phyloP scores from a whole-genome alignment of 2,113 vertebrate genomes.

The Amphilophus citrinellus region DNA sequence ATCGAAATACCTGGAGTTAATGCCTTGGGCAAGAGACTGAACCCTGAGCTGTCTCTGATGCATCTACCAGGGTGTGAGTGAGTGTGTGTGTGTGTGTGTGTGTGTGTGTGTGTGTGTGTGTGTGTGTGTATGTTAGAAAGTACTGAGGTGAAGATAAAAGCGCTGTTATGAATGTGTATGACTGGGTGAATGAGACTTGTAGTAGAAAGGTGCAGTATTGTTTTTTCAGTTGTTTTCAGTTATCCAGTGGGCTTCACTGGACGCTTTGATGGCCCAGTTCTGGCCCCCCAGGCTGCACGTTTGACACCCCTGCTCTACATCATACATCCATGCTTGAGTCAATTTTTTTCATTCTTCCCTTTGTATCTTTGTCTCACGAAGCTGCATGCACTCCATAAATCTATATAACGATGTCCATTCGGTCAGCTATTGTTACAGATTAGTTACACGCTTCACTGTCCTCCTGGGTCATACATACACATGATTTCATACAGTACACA shows the following conservation, averaged over 20 bases:
- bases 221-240: too few relatives aligned
- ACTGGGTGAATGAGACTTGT: too few relatives aligned
- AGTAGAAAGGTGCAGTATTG: too few relatives aligned
- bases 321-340: not conserved
- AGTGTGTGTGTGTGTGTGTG: too few relatives aligned
- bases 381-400: not conserved
- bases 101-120: too few relatives aligned
- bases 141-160: too few relatives aligned
- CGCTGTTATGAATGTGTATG: too few relatives aligned
- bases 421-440: conserved; percentile 3
- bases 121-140: too few relatives aligned
- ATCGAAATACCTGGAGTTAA: too few relatives aligned
- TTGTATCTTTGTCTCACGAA: not conserved
- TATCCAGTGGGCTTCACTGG: not conserved
- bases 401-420: not conserved
- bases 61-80: too few relatives aligned
- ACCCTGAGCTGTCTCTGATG: too few relatives aligned
- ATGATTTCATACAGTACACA: not conserved
- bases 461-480: not conserved
- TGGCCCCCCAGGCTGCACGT: not conserved
- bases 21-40: too few relatives aligned
- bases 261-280: not conserved
- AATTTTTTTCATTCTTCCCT: not conserved
- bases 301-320: conserved; percentile 3
- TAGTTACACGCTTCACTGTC: not conserved